phyloP scores from a whole-genome alignment of 2,113 vertebrate species.

The Lota lota region DNA sequence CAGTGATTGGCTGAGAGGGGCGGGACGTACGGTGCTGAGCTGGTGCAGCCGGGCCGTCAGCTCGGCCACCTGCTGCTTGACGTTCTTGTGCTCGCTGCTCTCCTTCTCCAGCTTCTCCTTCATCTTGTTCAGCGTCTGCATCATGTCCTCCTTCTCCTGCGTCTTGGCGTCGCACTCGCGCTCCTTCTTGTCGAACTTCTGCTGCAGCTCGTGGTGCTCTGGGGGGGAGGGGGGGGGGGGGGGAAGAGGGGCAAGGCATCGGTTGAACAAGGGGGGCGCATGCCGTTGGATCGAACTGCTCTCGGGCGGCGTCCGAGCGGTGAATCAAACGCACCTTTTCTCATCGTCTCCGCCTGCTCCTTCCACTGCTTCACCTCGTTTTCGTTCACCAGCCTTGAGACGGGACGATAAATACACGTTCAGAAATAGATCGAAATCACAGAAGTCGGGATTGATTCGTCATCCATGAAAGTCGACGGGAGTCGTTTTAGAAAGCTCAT shows the following conservation, averaged over 20 bases:
- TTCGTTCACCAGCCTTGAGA: slow-evolving; percentile 94
- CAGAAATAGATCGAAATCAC: too few species aligned
- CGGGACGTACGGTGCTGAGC: slow-evolving; percentile 83
- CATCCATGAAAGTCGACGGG: not conserved
- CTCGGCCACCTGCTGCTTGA: slow-evolving; percentile 92
- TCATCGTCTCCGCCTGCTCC: slow-evolving; percentile 98
- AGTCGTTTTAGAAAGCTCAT: not conserved
- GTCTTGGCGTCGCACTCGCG: slow-evolving; percentile 95
- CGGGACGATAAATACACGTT: not conserved
- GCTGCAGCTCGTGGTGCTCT: slow-evolving; percentile 96
- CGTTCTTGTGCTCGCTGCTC: slow-evolving; percentile 87
- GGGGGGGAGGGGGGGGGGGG: not conserved
- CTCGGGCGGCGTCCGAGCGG: too few species aligned
- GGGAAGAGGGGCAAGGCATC: too few species aligned
- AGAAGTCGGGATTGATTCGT: too few species aligned
- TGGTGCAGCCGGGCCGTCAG: slow-evolving; percentile 85
- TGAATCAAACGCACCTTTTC: slow-evolving; percentile 80
- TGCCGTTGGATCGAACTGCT: too few species aligned
- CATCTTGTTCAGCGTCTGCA: slow-evolving; percentile 99
- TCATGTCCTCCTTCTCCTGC: slow-evolving; percentile 99
- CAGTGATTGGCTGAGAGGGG: not conserved
- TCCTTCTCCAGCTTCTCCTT: slow-evolving; percentile 98
- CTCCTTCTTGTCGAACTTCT: slow-evolving; percentile 96
- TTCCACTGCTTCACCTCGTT: slow-evolving; percentile 99
- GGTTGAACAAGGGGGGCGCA: too few species aligned